Evolutionary conservation across 2,888 invertebrate genomes (phyloP), one percentile per base, ranked within the genome.

Genomic region (Thecophora atra): DNA sequence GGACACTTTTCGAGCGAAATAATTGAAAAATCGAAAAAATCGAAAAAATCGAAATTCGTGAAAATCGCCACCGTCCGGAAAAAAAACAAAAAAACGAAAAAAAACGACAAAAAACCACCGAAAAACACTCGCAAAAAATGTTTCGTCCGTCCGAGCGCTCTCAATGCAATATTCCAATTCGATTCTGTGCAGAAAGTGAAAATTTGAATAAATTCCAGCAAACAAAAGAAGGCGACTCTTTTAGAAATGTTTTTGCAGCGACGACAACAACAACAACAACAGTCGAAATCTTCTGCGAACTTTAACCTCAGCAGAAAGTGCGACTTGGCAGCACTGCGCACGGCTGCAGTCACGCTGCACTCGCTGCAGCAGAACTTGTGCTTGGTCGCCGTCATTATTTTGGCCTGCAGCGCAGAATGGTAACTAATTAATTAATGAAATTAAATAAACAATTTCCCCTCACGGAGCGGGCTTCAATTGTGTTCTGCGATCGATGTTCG

Each of bases 331-430:
- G 42, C 63, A 37, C 28, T 42, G 30, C 28, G 69, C 70, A 24
- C 63, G 60, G 15, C 73, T 47, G 13, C 47, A 62, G 28, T 65
- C 51, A 44, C 71, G 17, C 30, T 47, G 69, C 72, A 72, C 66
- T 73, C 64, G 56, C 71, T 72, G 51, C 73, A 72, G 60, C 73
- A 64, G 51, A 37, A 83, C 82, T 83, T 83, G 80, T 83, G 83
- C 81, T 81, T 83, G 82, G 82, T 83, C 82, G 79, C 83, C 81
- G 82, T 83, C 80, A 83, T 83, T 83, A 82, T 83, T 79, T 83
- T 83, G 80, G 83, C 82, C 80, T 83, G 83, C 77, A 83, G 81
- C 80, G 81, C 81, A 78, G 79, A 78, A 70, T 79, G 83, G 83
- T 83, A 79, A 82, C 83, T 83, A 71, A n/a, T n/a, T n/a, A n/a